Base-by-base conservation (phyloP, 2,888 invertebrate genomes). In the Harpalus rubripes region DNA sequence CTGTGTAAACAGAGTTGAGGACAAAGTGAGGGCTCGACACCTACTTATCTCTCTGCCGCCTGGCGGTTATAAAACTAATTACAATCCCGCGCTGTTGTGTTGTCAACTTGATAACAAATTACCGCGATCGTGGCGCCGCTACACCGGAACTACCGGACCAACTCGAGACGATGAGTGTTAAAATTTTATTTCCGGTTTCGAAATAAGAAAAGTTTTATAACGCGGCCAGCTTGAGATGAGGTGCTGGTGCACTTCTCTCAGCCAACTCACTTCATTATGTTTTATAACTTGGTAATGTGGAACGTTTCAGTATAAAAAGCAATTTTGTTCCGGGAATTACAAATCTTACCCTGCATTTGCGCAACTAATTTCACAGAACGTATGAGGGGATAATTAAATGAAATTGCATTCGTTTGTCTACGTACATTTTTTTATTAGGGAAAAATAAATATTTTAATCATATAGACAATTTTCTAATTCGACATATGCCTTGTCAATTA, bases 121-220 rank as follows among this genome's bases (percentile, higher is more conserved):
- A 81, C 81, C 44, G 22, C 79, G 80, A 61, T 26, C 59, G 39
- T 16, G 18, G 16, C 41, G 74, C 78, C 52, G 72, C n/a, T 32
- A 74, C 22, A 26, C 44, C 22, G 72, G 18, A 16, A 10, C 44
- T 12, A 39, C 39, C 68, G 15, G 39, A 18, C 18, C 52, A 22
- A 8, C 41, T 26, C 58, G n/a, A 52, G 44, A 16, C 74, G 78
- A 88, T 89, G 89, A 88, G 89, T 89, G 89, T 89, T 89, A 89
- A 90, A 89, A 89, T 90, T 89, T 89, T 89, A 89, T 89, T 88
- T 89, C 85, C 86, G 87, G 82, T 82, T 87, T 86, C 87, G 89
- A 90, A 91, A 91, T 90, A 90, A 91, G 90, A 89, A 91, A 91
- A 91, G 90, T 91, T 91, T 91, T 84, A 78, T 84, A 84, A 84